Evolutionary conservation across 2,888 invertebrate species (phyloP), one percentile per base, ranked within the genome.

Genomic region (Pandemis corylana): DNA sequence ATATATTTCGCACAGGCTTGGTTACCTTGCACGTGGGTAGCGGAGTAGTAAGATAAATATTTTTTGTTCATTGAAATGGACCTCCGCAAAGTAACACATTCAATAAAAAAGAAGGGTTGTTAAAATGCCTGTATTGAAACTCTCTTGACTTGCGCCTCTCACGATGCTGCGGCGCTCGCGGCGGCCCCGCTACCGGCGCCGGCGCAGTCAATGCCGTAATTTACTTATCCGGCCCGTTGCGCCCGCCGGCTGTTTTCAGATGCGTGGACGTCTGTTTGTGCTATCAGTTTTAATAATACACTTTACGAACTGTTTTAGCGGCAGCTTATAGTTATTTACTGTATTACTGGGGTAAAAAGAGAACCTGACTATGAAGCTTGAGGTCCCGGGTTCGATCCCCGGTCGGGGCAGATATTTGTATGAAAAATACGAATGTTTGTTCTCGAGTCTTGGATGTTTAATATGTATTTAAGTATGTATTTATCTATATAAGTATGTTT

Each of bases 181-280:
- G 70, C 70, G 75, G 71, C 67, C 71, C 62, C 75, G 75, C 74
- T 76, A 76, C 72, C 68, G 67, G 75, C 75, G 70, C 74, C 68
- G 59, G 75, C 65, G 67, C 71, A 49, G 51, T 49, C 64, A 36
- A 66, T 56, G 68, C 68, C 64, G 75, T 71, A 76, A 77, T 77
- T 77, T 77, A 77, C 76, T 76, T 77, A 77, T 76, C 76, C 69
- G 53, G 28, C 72, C 76, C 76, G 72, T 76, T 75, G 66, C 70
- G 56, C 20, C 71, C 46, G 67, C 72, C 71, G 76, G 67, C 51
- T 61, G 28, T 36, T 36, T 12, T 2, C 62, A 20, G 36, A 62
- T 67, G 67, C 53, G 53, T 13, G 53, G 36, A 51, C 53, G 67
- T 51, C 53, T 67, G 67, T 51, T 41, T 67, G 36, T 67, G 41